These are phyloP conservation scores for Pelosia muscerda DNA, from an alignment of 2,888 invertebrate species.

Conservation along the genomic window DNA sequence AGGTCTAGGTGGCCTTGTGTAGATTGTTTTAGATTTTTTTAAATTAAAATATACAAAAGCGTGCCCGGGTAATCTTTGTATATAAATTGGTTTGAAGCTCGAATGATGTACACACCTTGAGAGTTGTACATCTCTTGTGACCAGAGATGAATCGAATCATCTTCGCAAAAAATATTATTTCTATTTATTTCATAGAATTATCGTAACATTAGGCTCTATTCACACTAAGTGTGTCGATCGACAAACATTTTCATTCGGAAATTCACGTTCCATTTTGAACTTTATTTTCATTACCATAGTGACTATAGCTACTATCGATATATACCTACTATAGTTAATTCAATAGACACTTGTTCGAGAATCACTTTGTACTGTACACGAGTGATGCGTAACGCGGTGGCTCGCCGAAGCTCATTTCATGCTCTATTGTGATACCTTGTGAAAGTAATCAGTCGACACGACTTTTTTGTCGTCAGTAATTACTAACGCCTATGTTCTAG, in stretches of 20 bases:
- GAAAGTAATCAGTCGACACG: slow-evolving; percentile 71
- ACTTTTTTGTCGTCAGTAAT: slow-evolving; percentile 69
- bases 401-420: slow-evolving; percentile 78
- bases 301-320: neutral
- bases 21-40: too few species aligned
- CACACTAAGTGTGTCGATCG: neutral
- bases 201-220: neutral
- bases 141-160: too few species aligned
- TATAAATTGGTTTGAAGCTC: too few species aligned
- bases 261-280: neutral
- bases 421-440: slow-evolving; percentile 78
- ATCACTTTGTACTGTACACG: slow-evolving; percentile 36
- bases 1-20: too few species aligned
- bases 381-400: slow-evolving; percentile 80
- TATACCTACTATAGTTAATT: slow-evolving; percentile 16
- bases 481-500: slow-evolving; percentile 68
- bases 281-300: neutral
- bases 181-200: neutral
- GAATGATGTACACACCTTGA: too few species aligned
- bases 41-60: too few species aligned
- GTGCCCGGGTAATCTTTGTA: too few species aligned
- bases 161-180: neutral
- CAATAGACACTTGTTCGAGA: slow-evolving; percentile 26
- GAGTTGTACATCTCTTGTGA: too few species aligned
- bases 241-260: neutral